A percentile compares a stretch with the other conserved stretches of the same genome.
Conservation (phyloP, 2,113 vertebrate genomes). For the Oncorhynchus kisutch region DNA sequence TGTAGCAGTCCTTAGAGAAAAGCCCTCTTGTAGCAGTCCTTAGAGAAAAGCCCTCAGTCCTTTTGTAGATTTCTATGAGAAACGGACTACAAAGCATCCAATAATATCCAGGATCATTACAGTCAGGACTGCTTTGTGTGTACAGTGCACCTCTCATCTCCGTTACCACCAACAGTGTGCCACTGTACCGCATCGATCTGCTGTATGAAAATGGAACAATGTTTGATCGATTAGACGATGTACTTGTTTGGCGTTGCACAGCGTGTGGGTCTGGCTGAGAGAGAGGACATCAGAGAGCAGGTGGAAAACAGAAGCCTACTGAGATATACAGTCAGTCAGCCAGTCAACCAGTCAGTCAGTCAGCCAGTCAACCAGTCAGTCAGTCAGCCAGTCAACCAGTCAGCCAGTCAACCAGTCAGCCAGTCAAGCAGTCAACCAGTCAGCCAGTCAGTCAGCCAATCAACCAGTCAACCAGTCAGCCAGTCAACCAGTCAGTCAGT, state of each 20-base stretch:
- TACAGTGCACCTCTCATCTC: conserved; percentile 1
- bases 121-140: no score
- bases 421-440: no score
- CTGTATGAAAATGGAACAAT: conserved; percentile 36
- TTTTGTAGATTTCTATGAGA: no score
- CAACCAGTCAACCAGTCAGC: rapidly evolving
- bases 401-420: no score
- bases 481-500: rapidly evolving
- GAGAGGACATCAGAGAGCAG: conserved; percentile 13
- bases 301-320: not conserved
- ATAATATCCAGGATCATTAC: no score
- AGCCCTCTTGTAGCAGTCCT: no score
- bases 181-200: conserved; percentile 40
- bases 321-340: conserved; percentile 19
- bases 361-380: rapidly evolving
- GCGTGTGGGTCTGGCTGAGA: conserved; percentile 24
- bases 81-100: no score
- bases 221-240: conserved; percentile 43
- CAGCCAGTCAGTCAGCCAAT: no score
- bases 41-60: no score
- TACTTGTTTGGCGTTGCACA: conserved; percentile 28
- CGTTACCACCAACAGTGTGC: conserved; percentile 22
- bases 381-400: rapidly evolving
- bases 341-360: no score
- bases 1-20: no score